A percentile compares a stretch with the other conserved stretches of the same genome.
phyloP scores from a whole-genome alignment of 2,113 vertebrate genomes.

The Rhea americana region DNA sequence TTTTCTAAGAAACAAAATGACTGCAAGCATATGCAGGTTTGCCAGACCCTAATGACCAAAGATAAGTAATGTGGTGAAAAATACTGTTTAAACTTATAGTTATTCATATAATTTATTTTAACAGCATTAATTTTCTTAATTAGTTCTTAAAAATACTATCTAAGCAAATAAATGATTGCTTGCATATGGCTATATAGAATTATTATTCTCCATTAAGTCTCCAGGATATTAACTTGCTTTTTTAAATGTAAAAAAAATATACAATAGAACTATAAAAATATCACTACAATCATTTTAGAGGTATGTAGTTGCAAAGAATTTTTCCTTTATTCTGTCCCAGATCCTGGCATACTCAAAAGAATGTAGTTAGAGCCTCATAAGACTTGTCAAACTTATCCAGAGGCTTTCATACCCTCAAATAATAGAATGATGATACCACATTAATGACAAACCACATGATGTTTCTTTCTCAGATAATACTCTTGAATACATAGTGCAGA shows the following conservation, averaged over 20 bases:
- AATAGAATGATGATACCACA: background rate
- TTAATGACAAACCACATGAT: background rate
- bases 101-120: background rate
- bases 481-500: background rate
- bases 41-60: background rate
- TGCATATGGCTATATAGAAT: background rate
- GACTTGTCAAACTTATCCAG: background rate
- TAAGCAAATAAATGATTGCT: slow-evolving; percentile 1
- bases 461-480: background rate
- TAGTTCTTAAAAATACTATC: background rate
- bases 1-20: background rate
- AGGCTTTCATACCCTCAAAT: background rate
- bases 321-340: background rate
- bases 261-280: background rate
- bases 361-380: background rate
- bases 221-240: background rate
- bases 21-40: background rate
- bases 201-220: background rate
- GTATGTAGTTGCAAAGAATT: background rate
- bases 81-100: background rate
- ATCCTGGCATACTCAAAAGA: background rate
- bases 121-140: background rate
- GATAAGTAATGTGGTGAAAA: background rate
- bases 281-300: background rate
- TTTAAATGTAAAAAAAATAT: background rate